Evolutionary conservation across 2,113 vertebrate genomes (phyloP), one percentile per base, ranked within the genome.

Genomic region (Eolophus roseicapilla): DNA sequence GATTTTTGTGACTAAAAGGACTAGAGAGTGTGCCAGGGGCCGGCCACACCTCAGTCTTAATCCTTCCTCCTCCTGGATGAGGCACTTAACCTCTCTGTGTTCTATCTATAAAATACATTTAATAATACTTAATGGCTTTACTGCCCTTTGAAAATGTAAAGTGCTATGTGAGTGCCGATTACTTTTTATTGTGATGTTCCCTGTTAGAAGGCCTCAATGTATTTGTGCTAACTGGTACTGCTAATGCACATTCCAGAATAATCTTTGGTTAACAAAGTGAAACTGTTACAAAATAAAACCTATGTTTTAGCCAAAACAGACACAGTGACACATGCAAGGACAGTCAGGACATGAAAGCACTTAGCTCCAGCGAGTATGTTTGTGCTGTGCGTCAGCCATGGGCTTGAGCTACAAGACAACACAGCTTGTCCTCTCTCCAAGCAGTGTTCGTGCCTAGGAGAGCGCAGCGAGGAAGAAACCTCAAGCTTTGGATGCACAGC

Each of bases 41-140:
- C 46, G 46, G 57, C 33, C 73, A 84, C 83, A 91, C 86, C 93
- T 93, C 83, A 4, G 2, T 82, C 65, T 83, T 95, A 62, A 84
- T 95, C 83, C 95, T 79, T 62, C 64, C 59, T 90, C 44, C 91
- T 94, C 74, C 83, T 86, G 77, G 47, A 91, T 75, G 49, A 84
- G 74, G 77, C 63, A 94, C 88, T 94, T 94, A 96, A 92, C 90
- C 73, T 93, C 73, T 63, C 74, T 65, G 33, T 79, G 77, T 88
- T 84, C 95, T 76, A 16, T 50, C 92, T 92, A 81, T 94, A 94
- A 97, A 97, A 94, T 94, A 69, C 49, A 25, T 94, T 92, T 96
- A 96, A 96, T 97, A 96, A 94, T 91, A 68, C 83, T 94, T 97
- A 96, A 97, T 96, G 83, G 88, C 39, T 96, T 90, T 83, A 88